Evolutionary conservation across 2,113 vertebrate genomes (phyloP).

Genomic region (Apus apus): DNA sequence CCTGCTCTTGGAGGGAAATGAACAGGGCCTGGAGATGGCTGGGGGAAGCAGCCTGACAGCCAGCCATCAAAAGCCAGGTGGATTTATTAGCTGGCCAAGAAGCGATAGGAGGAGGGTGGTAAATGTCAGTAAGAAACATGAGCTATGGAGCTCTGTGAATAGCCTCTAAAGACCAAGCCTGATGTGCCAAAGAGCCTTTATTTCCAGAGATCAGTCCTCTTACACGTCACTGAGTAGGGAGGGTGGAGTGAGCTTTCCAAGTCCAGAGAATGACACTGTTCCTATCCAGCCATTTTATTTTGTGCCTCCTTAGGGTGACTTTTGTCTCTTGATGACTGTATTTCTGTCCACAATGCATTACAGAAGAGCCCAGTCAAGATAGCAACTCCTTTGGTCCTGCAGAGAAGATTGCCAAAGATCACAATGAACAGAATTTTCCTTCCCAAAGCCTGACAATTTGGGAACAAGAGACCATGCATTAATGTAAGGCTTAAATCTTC

Average conservation of each 20-base stretch:
- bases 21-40: not conserved
- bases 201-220: not conserved
- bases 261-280: not conserved
- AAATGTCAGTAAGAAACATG: slow-evolving; percentile 15
- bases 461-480: not conserved
- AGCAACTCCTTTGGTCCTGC: not conserved
- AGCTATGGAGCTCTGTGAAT: not conserved
- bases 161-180: slow-evolving; percentile 2
- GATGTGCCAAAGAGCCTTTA: not conserved
- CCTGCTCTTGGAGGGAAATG: not conserved
- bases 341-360: not conserved
- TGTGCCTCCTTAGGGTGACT: not conserved
- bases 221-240: not conserved
- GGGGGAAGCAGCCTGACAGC: not conserved
- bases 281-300: not conserved
- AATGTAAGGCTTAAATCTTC: not conserved
- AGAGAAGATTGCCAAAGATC: not conserved
- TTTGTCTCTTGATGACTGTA: fast-evolving
- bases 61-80: slow-evolving; percentile 18
- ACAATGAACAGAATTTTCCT: not conserved
- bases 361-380: not conserved
- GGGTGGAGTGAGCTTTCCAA: not conserved
- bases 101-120: not conserved
- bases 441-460: not conserved
- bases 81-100: slow-evolving; percentile 27